Evolutionary conservation across 2,888 invertebrate genomes (phyloP), one percentile per base, ranked within the genome.

Genomic region (Ectemnius continuus): DNA sequence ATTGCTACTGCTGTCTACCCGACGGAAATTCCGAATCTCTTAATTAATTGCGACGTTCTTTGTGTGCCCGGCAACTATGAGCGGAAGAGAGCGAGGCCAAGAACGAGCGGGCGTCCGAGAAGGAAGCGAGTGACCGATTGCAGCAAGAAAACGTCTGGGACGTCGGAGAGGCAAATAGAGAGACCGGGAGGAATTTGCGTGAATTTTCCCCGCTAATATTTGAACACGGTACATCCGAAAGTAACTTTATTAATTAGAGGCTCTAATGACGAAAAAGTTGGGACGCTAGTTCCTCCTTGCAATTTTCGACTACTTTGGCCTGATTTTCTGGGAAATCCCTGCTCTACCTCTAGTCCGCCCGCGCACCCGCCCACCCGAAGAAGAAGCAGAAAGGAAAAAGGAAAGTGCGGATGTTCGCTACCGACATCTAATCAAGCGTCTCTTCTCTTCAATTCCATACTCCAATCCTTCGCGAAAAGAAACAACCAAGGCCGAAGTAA

Each of bases 11-110:
- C 52, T 52, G 8, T 52, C 52, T 64, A 18, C 45, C 26, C 61
- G 57, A 20, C n/a, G 26, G 69, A 65, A 67, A 73, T 73, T 71
- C 59, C 71, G 56, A 76, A 75, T 77, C 65, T 73, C 73, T 74
- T 80, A 66, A 77, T 75, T 69, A 76, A 80, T 79, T 67, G 74
- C 58, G 74, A 56, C 65, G 23, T n/a, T 11, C 48, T 48, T 48
- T 62, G 8, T 52, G 52, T 13, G n/a, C 52, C 14, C 8, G 52
- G 16, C 14, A 14, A 46, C 26, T 23, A 48, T 47, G 26, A 18
- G 28, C 26, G 65, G 14, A 11, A 45, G 64, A 57, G 47, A 52
- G 20, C n/a, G 20, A 18, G 6, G 0, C 8, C 5, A 36, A 23
- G 23, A 23, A 23, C 2, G 36, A 36, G 2, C 8, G 36, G 6